Evolutionary conservation across 2,888 invertebrate genomes (phyloP).

Genomic region (Horisme vitalbata): DNA sequence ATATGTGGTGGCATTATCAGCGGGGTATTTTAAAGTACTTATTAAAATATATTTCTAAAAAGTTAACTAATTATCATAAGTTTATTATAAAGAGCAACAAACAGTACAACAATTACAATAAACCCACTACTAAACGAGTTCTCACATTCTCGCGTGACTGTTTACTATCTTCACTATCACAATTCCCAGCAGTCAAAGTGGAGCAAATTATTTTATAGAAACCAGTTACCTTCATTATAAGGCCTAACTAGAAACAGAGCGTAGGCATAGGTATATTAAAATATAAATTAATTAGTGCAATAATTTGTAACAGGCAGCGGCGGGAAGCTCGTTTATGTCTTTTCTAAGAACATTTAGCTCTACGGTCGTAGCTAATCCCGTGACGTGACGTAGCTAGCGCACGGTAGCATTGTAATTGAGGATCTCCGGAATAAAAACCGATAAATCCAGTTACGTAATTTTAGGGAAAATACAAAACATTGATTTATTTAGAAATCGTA

Average conservation of each 20-base stretch:
- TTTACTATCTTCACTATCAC: slow-evolving; percentile 38
- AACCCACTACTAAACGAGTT: slow-evolving; percentile 21
- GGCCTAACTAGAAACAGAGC: slow-evolving; percentile 13
- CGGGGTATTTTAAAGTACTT: too few relatives aligned
- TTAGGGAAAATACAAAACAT: neutral
- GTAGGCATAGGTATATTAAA: slow-evolving; percentile 2
- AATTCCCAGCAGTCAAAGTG: slow-evolving; percentile 49
- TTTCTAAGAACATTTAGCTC: slow-evolving; percentile 48
- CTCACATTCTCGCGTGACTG: slow-evolving; percentile 47
- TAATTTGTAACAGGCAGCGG: neutral
- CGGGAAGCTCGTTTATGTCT: slow-evolving; percentile 63
- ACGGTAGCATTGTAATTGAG: neutral
- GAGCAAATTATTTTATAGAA: slow-evolving; percentile 45
- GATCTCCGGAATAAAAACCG: neutral
- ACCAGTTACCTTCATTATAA: slow-evolving; percentile 26
- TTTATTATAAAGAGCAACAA: slow-evolving; percentile 5
- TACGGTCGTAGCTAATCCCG: slow-evolving; percentile 15
- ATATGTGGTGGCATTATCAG: too few relatives aligned
- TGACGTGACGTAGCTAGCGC: slow-evolving; percentile 13
- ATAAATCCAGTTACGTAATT: neutral
- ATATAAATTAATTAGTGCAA: slow-evolving; percentile 1
- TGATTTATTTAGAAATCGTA: too few relatives aligned
- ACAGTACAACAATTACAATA: slow-evolving; percentile 8
- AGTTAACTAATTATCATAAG: too few relatives aligned
- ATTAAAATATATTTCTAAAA: too few relatives aligned